Percentiles rank a stretch among this genome's conserved stretches.
These are phyloP conservation scores for Eulemur macaco DNA, from an alignment of 2,113 vertebrate species.

Conservation along the genomic window DNA sequence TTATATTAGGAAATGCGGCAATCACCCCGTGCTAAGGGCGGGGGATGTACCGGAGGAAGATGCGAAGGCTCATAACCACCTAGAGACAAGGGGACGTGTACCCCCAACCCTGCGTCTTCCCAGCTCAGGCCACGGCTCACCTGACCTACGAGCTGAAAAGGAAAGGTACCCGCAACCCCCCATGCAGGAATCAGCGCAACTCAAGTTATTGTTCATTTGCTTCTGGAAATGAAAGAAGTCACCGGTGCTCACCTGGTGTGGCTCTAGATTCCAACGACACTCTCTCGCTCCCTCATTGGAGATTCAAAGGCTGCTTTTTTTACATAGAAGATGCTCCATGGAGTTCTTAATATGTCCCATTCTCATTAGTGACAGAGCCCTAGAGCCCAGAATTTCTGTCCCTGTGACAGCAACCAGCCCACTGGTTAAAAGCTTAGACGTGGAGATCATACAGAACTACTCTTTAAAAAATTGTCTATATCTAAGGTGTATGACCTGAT, in stretches of 20 bases:
- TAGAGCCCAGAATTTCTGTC: not conserved
- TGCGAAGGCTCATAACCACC: not conserved
- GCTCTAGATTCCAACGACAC: not conserved
- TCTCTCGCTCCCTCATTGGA: not conserved
- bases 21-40: not conserved
- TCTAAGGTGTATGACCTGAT: not conserved
- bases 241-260: not conserved
- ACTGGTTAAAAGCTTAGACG: not conserved
- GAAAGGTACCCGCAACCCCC: not conserved
- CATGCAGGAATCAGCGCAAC: fast-evolving
- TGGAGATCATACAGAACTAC: not conserved
- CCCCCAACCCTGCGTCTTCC: not conserved
- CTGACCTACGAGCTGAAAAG: not conserved
- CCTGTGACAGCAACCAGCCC: not conserved
- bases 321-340: not conserved
- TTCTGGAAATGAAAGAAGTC: not conserved
- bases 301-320: not conserved
- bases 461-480: not conserved
- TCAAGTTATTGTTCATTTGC: not conserved
- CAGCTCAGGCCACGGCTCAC: not conserved
- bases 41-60: not conserved
- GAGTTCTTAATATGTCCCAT: not conserved
- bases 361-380: not conserved
- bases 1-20: conserved; percentile 65
- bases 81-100: not conserved